phyloP scores from a whole-genome alignment of 30 jellyfish, hydroid and myxozoan genomes.

The Turritopsis dohrnii region DNA sequence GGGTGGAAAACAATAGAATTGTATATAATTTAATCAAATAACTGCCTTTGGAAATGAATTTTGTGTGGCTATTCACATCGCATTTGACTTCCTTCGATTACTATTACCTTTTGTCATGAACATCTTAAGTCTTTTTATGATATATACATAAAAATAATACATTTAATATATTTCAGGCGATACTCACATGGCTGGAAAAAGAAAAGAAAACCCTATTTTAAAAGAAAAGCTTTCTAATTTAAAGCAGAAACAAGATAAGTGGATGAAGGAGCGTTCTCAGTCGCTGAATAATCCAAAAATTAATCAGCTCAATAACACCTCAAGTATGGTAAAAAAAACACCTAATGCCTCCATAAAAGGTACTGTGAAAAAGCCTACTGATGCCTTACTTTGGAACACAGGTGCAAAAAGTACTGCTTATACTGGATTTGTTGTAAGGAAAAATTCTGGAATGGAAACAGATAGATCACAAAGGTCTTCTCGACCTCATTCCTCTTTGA shows the following conservation, averaged over 20 bases:
- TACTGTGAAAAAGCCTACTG: not conserved
- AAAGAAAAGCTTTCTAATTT: not conserved
- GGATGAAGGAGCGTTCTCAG: conserved; percentile 14
- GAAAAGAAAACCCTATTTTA: not conserved
- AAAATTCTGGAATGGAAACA: conserved; percentile 1
- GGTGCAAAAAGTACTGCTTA: not conserved
- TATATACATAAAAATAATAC: too few species aligned
- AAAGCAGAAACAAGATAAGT: not conserved
- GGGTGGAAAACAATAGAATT: too few species aligned
- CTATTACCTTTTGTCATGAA: too few species aligned
- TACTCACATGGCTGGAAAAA: not conserved
- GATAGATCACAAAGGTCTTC: not conserved
- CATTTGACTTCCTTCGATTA: too few species aligned
- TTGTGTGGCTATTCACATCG: too few species aligned
- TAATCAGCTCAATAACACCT: not conserved
- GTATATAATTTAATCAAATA: too few species aligned
- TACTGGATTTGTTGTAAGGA: conserved; percentile 7
- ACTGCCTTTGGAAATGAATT: too few species aligned
- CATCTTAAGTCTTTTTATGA: too few species aligned
- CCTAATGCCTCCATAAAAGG: not conserved
- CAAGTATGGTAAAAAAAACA: not conserved
- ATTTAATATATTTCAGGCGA: not conserved
- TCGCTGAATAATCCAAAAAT: not conserved
- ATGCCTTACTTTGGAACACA: conserved; percentile 6
- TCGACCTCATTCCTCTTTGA: not conserved